Evolutionary conservation across 2,888 invertebrate species (phyloP).

Genomic region (Xanthia togata): DNA sequence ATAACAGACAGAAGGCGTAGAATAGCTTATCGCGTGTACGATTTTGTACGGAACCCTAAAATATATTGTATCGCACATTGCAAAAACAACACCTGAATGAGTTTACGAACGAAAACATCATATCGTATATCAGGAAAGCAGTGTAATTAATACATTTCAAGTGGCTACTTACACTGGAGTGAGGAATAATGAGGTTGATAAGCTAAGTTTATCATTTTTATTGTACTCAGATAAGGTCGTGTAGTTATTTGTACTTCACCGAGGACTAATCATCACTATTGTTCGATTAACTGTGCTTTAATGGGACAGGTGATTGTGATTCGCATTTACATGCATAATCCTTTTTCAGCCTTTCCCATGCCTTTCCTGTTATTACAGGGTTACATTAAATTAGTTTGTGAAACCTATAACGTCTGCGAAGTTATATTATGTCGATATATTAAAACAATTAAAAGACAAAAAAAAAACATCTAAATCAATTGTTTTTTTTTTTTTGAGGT

Average conservation of each 20-base stretch:
- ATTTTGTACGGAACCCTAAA: not conserved
- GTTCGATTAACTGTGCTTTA: slow-evolving; percentile 1
- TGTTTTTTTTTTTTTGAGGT: too few relatives aligned
- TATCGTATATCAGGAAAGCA: slow-evolving; percentile 45
- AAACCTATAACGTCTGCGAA: too few relatives aligned
- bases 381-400: not conserved
- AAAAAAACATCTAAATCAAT: too few relatives aligned
- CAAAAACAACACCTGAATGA: slow-evolving; percentile 27
- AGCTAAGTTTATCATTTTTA: slow-evolving; percentile 60
- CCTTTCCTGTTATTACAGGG: not conserved
- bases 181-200: slow-evolving; percentile 60
- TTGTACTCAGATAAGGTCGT: slow-evolving; percentile 45
- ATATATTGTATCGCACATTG: not conserved
- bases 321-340: not conserved
- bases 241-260: slow-evolving; percentile 45
- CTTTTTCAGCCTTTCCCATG: not conserved
- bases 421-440: too few relatives aligned
- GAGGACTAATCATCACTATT: slow-evolving; percentile 25
- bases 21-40: not conserved
- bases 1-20: not conserved
- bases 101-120: slow-evolving; percentile 43
- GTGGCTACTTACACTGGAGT: slow-evolving; percentile 57
- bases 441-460: too few relatives aligned
- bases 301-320: too few relatives aligned
- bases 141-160: slow-evolving; percentile 58